Evolutionary conservation across 2,888 invertebrate species (phyloP), one percentile per base, ranked within the genome.

Genomic region (Tetragonisca angustula): DNA sequence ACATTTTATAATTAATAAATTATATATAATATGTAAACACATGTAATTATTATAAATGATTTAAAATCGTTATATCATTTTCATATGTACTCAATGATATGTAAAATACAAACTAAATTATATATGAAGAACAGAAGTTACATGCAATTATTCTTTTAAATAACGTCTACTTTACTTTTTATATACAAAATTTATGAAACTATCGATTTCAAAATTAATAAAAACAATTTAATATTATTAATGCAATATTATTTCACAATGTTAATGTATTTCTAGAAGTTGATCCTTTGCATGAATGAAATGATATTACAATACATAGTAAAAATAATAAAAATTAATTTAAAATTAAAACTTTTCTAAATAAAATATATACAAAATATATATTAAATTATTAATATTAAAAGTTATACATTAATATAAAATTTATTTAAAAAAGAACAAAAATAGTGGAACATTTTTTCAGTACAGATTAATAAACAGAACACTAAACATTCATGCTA

Each of bases 1-100:
- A 69, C 21, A 32, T 64, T 65, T 9, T 64, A 52, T 70, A 13
- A 65, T 43, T 32, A 13, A 54, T 32, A 67, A 50, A 32, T 36
- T 68, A 75, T 49, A 49, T 62, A 6, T 54, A 52, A 59, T 61
- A n/a, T 52, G 36, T 43, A 68, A 78, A 62, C 52, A 56, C 9
- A 52, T 50, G 52, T 32, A 81, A 52, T 64, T 74, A 52, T 64
- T 74, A n/a, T 64, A 54, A 19, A 19, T 79, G 71, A 0, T 49
- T 56, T 9, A 56, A 64, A 73, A 72, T 61, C 36, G 5, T 50
- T 32, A 43, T 27, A 43, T 43, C 43, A 74, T 61, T 71, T 49
- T 59, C 17, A 49, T 9, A 19, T 19, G 27, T 32, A 65, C 19
- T 56, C 56, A 21, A 27, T 54, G 69, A 62, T 36, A 69, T 74